Conservation (phyloP, 2,797 vertebrate species). For the Bufotes viridis region DNA sequence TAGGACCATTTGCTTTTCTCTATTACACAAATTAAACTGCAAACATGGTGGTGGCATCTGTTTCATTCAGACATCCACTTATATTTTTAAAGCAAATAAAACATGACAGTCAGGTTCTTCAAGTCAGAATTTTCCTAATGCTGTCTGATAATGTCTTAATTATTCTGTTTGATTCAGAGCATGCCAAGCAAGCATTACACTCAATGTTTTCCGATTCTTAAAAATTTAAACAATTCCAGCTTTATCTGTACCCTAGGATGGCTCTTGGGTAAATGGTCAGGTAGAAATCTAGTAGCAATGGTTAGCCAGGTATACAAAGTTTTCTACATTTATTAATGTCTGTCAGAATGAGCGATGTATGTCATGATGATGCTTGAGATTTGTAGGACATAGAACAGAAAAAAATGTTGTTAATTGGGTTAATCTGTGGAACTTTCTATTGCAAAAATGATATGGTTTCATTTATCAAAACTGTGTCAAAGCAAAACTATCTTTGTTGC, state of each 20-base stretch:
- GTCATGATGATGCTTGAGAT: too few species aligned
- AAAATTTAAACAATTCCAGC: conserved; percentile 16
- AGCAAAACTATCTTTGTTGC: too few species aligned
- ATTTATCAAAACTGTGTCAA: too few species aligned
- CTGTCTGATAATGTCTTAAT: conserved; percentile 27
- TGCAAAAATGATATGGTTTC: not conserved
- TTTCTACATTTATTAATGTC: conserved; percentile 22
- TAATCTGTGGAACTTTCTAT: not conserved
- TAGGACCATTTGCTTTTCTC: conserved; percentile 13
- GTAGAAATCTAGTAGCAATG: not conserved
- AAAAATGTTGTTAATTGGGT: not conserved
- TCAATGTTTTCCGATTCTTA: not conserved
- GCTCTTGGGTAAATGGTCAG: not conserved
- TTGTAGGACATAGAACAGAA: too few species aligned
- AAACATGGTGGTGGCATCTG: conserved; percentile 34
- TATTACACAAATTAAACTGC: conserved; percentile 23
- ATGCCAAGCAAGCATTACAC: conserved; percentile 12
- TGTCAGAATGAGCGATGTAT: not conserved
- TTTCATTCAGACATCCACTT: conserved; percentile 28
- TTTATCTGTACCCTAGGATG: not conserved
- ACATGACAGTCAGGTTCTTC: conserved; percentile 42
- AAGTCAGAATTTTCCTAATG: conserved; percentile 33
- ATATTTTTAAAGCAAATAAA: conserved; percentile 46
- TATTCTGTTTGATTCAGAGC: conserved; percentile 35
- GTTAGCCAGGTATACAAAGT: not conserved